Conservation (phyloP, 53 echinoderm and acorn worm species). For the Apostichopus leukothele region DNA sequence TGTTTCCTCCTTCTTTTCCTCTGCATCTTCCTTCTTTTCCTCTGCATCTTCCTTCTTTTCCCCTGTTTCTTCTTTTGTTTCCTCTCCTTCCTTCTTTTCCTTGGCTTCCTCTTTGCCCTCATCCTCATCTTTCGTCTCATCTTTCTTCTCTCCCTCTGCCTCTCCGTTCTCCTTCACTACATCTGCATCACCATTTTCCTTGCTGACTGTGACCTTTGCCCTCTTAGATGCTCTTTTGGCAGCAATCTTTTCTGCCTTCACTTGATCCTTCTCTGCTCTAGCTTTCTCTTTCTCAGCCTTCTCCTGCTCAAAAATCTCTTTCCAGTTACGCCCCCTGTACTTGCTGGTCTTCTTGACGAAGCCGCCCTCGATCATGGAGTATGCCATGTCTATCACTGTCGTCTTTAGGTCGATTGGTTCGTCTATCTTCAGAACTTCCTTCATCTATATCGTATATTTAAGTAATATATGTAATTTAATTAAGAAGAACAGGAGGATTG, state of each 20-base stretch:
- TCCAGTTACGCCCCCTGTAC: slow-evolving; percentile 73
- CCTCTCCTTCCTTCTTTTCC: background rate
- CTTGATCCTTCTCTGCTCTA: slow-evolving; percentile 50
- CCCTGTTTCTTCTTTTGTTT: slow-evolving; percentile 6
- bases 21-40: background rate
- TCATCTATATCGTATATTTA: slow-evolving; percentile 61
- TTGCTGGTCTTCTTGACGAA: slow-evolving; percentile 82
- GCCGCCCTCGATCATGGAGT: slow-evolving; percentile 82
- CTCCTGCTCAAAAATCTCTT: slow-evolving; percentile 34
- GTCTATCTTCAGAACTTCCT: slow-evolving; percentile 78
- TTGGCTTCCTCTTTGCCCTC: slow-evolving; percentile 54
- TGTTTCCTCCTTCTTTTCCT: background rate
- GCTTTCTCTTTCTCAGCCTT: slow-evolving; percentile 33
- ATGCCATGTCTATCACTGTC: slow-evolving; percentile 89
- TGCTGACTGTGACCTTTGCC: slow-evolving; percentile 10
- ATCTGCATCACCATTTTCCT: slow-evolving; percentile 38
- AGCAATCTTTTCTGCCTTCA: slow-evolving; percentile 46
- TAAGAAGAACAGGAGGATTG: too few relatives aligned
- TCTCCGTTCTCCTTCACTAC: slow-evolving; percentile 47
- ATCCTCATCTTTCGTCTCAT: slow-evolving; percentile 46
- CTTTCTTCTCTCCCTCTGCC: slow-evolving; percentile 44
- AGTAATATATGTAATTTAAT: too few relatives aligned
- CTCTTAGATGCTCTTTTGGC: slow-evolving; percentile 44
- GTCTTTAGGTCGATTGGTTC: slow-evolving; percentile 83
- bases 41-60: slow-evolving; percentile 47